Base-by-base conservation (phyloP, 1,140 invertebrate genomes). In the Caligus rogercresseyi region DNA sequence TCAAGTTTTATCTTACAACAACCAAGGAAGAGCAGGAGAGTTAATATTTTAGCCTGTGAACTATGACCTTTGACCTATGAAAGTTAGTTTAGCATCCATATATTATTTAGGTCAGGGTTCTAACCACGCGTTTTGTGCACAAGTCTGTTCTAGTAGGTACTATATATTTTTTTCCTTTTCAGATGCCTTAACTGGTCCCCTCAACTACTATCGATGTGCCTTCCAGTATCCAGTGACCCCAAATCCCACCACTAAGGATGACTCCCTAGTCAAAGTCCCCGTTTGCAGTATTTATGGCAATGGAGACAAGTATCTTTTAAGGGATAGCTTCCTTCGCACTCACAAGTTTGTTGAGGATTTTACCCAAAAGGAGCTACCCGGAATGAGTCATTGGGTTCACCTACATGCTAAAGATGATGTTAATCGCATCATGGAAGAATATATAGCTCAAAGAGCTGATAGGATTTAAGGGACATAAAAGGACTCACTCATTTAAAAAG, bases 181-280 rank as follows among this genome's bases (percentile, higher is more conserved):
- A 63, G 67, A 53, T 25, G 66, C 67, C 21, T 18, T 66, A 0
- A 67, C 66, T 1, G 51, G 43, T 14, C 66, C 67, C 7, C 54
- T 67, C 56, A 67, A 67, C 55, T 67, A 67, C 65, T 67, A 67
- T 26, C 64, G 67, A 3, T 54, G 57, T 55, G 53, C 54, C n/a
- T 63, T 67, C 14, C 57, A 25, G n/a, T 26, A 3, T 3, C 24
- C 14, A 11, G 15, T 25, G 15, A 16, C 55, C 14, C 16, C 16
- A 20, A 57, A 61, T 43, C 52, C 24, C 3, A 24, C 18, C n/a
- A 19, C 15, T 18, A 58, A 63, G 52, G n/a, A 23, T 23, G 16
- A 63, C 16, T 43, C n/a, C n/a, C 31, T 43, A 43, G n/a, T 43
- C 7, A 43, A 43, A 43, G 61, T 63, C 15, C 61, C 61, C 4